A percentile compares a stretch with the other conserved stretches of the same genome.
phyloP scores from a whole-genome alignment of 2,113 vertebrate species.

The Parotia lawesii region DNA sequence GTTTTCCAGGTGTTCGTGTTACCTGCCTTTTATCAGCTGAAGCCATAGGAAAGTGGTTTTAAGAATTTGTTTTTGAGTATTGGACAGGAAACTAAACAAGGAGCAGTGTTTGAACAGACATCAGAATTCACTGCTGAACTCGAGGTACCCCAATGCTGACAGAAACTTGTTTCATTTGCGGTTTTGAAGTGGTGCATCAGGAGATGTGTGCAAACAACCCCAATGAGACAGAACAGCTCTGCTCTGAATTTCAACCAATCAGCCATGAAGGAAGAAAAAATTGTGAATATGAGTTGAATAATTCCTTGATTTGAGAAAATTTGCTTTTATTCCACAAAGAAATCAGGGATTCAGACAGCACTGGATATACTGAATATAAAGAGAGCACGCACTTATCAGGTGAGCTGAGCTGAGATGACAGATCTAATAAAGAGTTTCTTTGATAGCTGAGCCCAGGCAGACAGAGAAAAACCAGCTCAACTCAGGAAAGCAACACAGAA shows the following conservation, averaged over 20 bases:
- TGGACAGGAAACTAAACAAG: background rate
- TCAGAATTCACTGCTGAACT: background rate
- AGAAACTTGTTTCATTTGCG: background rate
- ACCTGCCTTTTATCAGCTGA: background rate
- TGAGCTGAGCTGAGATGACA: background rate
- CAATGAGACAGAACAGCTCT: background rate
- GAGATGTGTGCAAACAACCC: background rate
- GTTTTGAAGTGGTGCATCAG: background rate
- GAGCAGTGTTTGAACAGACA: background rate
- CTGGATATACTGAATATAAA: background rate
- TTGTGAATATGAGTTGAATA: background rate
- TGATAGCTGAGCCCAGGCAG: background rate
- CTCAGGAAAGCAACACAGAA: background rate
- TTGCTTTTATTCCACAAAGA: background rate
- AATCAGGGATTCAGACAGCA: background rate
- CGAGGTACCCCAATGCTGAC: background rate
- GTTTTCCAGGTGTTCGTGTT: background rate
- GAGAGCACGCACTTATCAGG: background rate
- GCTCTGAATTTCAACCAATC: background rate
- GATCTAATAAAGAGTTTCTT: background rate
- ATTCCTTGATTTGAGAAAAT: slow-evolving; percentile 23
- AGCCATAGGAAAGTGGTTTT: background rate
- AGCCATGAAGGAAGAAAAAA: background rate
- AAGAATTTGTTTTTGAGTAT: background rate
- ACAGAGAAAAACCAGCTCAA: background rate